Percentiles rank a stretch among this genome's conserved stretches.
Conservation (phyloP, 2,113 vertebrate genomes). For the Planiliza haematocheilus region DNA sequence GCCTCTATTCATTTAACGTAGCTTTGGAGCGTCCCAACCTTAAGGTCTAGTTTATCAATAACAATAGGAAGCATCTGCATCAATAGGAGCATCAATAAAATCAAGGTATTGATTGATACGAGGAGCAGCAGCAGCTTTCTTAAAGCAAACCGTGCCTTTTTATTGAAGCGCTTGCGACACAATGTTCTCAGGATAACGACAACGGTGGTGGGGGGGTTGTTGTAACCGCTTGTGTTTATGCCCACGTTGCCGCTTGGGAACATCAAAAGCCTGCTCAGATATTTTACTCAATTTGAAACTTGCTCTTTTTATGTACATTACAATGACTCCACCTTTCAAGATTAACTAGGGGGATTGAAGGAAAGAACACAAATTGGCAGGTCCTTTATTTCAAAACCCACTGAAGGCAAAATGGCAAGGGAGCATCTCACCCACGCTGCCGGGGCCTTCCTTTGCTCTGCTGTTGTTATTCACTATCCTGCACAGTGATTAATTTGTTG, state of each 20-base stretch:
- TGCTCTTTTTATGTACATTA: constrained; percentile 37
- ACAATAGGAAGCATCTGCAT: neutral
- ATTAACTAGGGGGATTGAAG: constrained; percentile 53
- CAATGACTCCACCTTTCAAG: constrained; percentile 47
- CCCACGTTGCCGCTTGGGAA: neutral
- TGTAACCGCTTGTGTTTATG: neutral
- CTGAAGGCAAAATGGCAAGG: constrained; percentile 67
- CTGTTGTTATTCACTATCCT: constrained; percentile 67
- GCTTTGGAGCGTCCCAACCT: no score
- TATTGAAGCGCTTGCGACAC: neutral
- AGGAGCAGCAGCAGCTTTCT: neutral
- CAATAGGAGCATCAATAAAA: neutral
- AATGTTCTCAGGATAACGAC: neutral
- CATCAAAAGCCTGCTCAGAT: neutral
- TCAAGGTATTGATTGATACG: neutral
- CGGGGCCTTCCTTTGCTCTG: constrained; percentile 73
- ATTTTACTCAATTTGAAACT: constrained; percentile 13
- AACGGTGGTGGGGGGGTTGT: neutral
- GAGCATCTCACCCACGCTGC: constrained; percentile 70
- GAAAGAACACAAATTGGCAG: constrained; percentile 62
- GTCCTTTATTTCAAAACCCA: constrained; percentile 75
- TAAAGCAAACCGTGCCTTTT: neutral
- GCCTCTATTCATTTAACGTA: no score
- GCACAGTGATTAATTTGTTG: constrained; percentile 79
- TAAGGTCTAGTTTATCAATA: no score